Conservation (phyloP, 2,113 vertebrate genomes). For the Mustelus asterias region DNA sequence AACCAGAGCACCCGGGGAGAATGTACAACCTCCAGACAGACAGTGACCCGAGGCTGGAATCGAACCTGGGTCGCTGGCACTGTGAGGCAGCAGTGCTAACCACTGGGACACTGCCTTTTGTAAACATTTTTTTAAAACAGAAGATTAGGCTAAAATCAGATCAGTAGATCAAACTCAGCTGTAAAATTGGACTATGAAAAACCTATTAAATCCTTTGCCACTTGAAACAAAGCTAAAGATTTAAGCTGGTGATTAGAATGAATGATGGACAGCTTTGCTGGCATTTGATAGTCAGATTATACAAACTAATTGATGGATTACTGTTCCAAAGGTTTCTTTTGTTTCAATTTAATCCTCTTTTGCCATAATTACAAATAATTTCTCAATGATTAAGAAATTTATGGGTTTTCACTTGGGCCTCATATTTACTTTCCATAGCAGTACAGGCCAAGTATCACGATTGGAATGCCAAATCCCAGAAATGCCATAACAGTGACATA, state of each 20-base stretch:
- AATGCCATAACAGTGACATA: background rate
- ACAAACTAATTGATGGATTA: background rate
- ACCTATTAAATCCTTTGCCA: background rate
- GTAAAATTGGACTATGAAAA: background rate
- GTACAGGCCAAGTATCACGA: background rate
- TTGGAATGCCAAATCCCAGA: background rate
- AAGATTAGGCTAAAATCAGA: background rate
- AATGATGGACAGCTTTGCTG: background rate
- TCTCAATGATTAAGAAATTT: background rate
- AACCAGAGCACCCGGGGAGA: too few relatives aligned
- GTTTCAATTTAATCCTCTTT: background rate
- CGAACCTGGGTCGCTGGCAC: too few relatives aligned
- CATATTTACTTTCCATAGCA: background rate
- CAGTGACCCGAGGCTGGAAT: too few relatives aligned
- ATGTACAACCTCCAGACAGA: too few relatives aligned
- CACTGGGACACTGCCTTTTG: too few relatives aligned
- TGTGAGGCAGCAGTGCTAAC: too few relatives aligned
- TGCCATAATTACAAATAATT: background rate
- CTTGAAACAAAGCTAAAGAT: background rate
- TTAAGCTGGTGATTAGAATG: background rate
- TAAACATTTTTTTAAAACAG: background rate
- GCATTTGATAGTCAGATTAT: background rate
- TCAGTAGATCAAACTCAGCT: background rate
- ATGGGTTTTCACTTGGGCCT: background rate
- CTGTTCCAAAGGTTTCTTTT: background rate